Evolutionary conservation across 2,113 vertebrate genomes (phyloP).

Genomic region (Nycticryphes semicollaris): DNA sequence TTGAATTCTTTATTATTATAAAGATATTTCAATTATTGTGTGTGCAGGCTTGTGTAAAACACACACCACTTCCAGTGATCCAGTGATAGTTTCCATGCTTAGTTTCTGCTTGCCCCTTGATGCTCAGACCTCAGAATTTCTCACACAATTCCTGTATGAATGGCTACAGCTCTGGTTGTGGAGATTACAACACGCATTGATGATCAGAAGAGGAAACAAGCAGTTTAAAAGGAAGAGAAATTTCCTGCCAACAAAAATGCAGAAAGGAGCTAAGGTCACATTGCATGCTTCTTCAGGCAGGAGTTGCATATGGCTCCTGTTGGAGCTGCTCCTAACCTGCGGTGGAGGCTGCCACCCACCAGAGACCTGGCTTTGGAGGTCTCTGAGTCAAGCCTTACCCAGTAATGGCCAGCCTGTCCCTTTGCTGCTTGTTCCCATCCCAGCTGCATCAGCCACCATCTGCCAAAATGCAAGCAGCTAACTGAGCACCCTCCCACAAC

Average conservation of each 20-base stretch:
- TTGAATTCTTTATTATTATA: not conserved
- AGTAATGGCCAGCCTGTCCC: not conserved
- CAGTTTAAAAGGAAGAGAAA: not conserved
- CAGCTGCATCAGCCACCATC: not conserved
- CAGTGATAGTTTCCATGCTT: not conserved
- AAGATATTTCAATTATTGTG: not conserved
- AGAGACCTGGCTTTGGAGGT: not conserved
- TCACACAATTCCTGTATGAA: not conserved
- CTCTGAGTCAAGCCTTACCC: not conserved
- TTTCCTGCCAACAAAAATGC: not conserved
- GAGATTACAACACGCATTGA: not conserved
- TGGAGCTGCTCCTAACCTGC: not conserved
- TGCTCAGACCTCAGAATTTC: not conserved
- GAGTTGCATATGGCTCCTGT: fast-evolving
- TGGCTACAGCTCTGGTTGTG: not conserved
- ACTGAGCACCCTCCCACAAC: not conserved
- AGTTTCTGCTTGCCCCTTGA: not conserved
- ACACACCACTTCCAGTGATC: not conserved
- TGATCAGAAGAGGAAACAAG: not conserved
- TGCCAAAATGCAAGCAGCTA: not conserved
- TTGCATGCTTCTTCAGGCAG: fast-evolving
- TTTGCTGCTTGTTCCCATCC: not conserved
- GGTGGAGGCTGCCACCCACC: not conserved
- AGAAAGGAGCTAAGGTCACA: fast-evolving
- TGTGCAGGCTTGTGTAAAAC: not conserved